phyloP scores from a whole-genome alignment of 1,140 invertebrate genomes.

The Drosophila kepulauana region DNA sequence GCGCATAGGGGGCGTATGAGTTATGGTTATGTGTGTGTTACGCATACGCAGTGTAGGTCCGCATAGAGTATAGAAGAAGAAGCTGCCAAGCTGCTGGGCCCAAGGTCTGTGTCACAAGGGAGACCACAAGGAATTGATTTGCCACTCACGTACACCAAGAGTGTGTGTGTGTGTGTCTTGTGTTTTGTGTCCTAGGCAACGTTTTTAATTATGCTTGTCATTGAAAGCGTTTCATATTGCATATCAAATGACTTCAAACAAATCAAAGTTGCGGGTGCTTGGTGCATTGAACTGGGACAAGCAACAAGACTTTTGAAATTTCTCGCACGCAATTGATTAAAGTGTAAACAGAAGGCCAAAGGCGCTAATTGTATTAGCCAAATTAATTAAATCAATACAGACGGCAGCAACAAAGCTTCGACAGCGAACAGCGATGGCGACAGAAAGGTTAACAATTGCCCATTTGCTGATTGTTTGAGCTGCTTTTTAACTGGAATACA shows the following conservation, averaged over 20 bases:
- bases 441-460: conserved; percentile 32
- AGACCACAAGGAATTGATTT: conserved; percentile 43
- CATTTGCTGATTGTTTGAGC: conserved; percentile 53
- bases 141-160: conserved; percentile 38
- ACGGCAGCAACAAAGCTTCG: neutral
- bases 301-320: conserved; percentile 44
- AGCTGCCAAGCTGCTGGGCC: conserved; percentile 10
- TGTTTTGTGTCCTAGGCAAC: conserved; percentile 31
- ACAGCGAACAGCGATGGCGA: conserved; percentile 3
- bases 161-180: neutral
- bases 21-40: conserved; percentile 20
- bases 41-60: conserved; percentile 18
- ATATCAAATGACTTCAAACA: conserved; percentile 56
- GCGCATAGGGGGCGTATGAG: conserved; percentile 35
- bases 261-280: conserved; percentile 33
- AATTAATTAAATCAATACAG: conserved; percentile 75
- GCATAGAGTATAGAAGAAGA: neutral
- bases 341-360: conserved; percentile 43
- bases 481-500: conserved; percentile 49
- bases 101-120: conserved; percentile 21
- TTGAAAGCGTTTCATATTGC: conserved; percentile 41
- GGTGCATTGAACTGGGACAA: conserved; percentile 18
- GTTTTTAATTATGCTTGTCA: conserved; percentile 68
- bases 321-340: conserved; percentile 56
- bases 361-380: conserved; percentile 74